phyloP scores from a whole-genome alignment of 35 echinoderm and acorn worm genomes.

The Ophioderma brevispina region DNA sequence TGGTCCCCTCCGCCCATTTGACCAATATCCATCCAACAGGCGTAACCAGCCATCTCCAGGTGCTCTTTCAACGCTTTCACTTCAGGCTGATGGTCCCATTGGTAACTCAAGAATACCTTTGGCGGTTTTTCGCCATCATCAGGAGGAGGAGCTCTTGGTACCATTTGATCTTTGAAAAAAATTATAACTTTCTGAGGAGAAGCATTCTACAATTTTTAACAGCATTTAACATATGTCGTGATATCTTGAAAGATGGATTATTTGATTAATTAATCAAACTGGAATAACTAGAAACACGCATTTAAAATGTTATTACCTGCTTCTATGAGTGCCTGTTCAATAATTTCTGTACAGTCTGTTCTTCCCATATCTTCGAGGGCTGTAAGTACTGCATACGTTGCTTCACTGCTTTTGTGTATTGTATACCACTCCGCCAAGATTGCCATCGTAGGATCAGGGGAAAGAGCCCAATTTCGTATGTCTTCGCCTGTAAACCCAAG shows the following conservation, averaged over 20 bases:
- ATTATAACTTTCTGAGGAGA: too few species aligned
- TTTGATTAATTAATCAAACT: neutral
- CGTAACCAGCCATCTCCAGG: constrained; percentile 88
- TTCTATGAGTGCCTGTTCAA: constrained; percentile 70
- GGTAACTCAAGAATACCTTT: constrained; percentile 88
- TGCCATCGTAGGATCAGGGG: constrained; percentile 95
- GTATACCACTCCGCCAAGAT: constrained; percentile 97
- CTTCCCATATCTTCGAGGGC: constrained; percentile 92
- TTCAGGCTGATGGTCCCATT: constrained; percentile 93
- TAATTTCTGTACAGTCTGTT: constrained; percentile 76
- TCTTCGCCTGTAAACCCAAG: constrained; percentile 89
- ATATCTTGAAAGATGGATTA: too few species aligned
- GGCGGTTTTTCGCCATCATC: constrained; percentile 62
- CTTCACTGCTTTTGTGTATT: constrained; percentile 94
- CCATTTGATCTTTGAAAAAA: constrained; percentile 47
- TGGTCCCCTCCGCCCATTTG: constrained; percentile 98
- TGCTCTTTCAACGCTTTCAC: constrained; percentile 84
- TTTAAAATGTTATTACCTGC: constrained; percentile 62
- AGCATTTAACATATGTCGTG: too few species aligned
- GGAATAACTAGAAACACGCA: too few species aligned
- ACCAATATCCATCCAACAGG: constrained; percentile 98
- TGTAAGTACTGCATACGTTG: constrained; percentile 85
- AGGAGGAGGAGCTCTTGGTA: constrained; percentile 54
- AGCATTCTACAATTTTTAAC: too few species aligned
- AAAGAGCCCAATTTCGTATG: constrained; percentile 95